Evolutionary conservation across 2,113 vertebrate species (phyloP).

Genomic region (Oriolus oriolus): DNA sequence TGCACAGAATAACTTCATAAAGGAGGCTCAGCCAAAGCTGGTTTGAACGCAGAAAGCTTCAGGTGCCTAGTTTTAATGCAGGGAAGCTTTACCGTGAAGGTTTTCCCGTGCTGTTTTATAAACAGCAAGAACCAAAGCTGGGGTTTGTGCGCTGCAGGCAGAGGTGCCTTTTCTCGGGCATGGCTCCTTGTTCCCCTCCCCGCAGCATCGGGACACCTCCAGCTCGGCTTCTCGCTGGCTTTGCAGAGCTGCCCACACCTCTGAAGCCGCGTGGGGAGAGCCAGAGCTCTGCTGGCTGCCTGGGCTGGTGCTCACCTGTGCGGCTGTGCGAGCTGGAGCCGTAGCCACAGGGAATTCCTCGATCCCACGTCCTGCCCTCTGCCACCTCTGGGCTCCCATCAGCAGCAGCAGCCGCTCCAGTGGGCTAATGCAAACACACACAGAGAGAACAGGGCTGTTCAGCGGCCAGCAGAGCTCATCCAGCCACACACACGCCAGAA

Average conservation of each 20-base stretch:
- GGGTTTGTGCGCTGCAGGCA: background rate
- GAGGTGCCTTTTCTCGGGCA: background rate
- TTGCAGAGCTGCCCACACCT: background rate
- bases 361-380: rapidly evolving
- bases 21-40: background rate
- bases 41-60: background rate
- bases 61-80: background rate
- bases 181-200: background rate
- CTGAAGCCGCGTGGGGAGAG: background rate
- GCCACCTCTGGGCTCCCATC: background rate
- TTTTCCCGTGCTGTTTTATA: background rate
- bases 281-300: background rate
- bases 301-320: rapidly evolving
- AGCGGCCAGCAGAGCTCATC: background rate
- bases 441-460: background rate
- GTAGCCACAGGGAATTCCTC: background rate
- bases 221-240: background rate
- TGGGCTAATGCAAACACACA: background rate
- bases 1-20: background rate
- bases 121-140: background rate
- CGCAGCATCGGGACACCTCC: background rate
- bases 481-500: background rate
- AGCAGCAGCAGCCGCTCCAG: rapidly evolving
- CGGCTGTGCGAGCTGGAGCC: background rate
- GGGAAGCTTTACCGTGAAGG: background rate